These are phyloP conservation scores for Cottus gobio DNA, from an alignment of 2,113 vertebrate species.

Conservation along the genomic window DNA sequence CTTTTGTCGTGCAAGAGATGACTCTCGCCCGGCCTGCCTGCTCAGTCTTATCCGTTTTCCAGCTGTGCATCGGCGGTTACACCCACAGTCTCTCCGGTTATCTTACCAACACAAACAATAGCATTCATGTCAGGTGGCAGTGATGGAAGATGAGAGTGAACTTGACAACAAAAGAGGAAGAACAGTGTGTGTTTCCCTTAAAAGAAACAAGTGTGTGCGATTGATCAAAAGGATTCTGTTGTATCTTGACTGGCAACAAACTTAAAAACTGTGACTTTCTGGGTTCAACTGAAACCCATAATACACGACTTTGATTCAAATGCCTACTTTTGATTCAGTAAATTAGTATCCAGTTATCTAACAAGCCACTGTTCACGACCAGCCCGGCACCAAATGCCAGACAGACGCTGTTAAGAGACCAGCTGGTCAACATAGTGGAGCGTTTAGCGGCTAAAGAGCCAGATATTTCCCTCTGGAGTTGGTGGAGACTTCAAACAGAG, in stretches of 20 bases:
- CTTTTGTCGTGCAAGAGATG: constrained; percentile 19
- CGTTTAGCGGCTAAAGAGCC: too few relatives aligned
- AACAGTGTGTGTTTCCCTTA: background rate
- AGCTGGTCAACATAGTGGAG: background rate
- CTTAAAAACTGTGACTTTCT: background rate
- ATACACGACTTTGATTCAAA: background rate
- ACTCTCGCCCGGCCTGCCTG: background rate
- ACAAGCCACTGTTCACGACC: background rate
- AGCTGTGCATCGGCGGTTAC: background rate
- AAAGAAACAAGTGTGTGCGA: background rate
- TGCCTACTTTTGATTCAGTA: background rate
- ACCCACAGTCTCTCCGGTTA: constrained; percentile 6
- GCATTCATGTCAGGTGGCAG: constrained; percentile 12
- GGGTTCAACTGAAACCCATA: background rate
- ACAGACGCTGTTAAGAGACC: background rate
- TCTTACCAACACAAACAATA: constrained; percentile 3
- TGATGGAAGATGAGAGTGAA: background rate
- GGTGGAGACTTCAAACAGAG: background rate
- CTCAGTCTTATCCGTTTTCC: constrained; percentile 31
- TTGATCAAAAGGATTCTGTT: background rate
- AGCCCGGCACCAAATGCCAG: background rate
- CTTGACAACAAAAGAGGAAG: background rate
- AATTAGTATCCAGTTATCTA: background rate
- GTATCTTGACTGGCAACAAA: background rate
- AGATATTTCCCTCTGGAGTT: background rate